Base-by-base conservation (phyloP, 2,113 vertebrate genomes). In the Orientallactaga bullata region DNA sequence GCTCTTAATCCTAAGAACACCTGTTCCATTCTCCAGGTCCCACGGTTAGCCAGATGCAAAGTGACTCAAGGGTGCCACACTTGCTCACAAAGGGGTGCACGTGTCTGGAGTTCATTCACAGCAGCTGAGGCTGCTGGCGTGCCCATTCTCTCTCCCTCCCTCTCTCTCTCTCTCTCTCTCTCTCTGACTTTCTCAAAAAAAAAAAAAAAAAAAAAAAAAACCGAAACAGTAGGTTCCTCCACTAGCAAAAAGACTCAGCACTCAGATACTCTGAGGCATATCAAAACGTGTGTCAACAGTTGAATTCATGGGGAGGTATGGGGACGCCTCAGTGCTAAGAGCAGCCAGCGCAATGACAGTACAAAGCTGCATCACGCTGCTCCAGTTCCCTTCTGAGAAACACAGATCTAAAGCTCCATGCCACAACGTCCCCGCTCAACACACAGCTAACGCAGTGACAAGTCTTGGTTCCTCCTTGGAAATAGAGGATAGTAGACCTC, bases 311-410 rank as follows among this genome's bases (percentile, higher is more conserved):
- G 88, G 93, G 97, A 97, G 96, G 96, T 96, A 96, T 7, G 72
- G 47, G 96, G 96, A 97, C 95, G 96, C 97, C 96, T 97, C 85
- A 0, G 84, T 96, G 97, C 97, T 95, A 96, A 97, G 96, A 97
- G 96, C 91, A 95, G 78, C 47, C 78, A 76, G 96, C 98, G 97
- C 97, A 97, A 96, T 97, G 96, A 96, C 82, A 96, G 84, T 93
- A 98, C 96, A 97, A 97, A 98, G 97, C 98, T 97, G 98, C 96
- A 94, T 95, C 93, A 94, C 61, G 96, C 97, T 96, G 98, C 96
- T 85, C 96, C 86, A 95, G 88, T 96, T 96, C 95, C 96, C 94
- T 95, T 94, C 84, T 35, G 86, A 94, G 84, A 97, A 94, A 97
- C 89, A 94, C 96, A 81, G 47, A 93, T 76, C 91, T 91, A 95